Evolutionary conservation across 2,888 invertebrate species (phyloP), one percentile per base, ranked within the genome.

Genomic region (Blastobasis adustella): DNA sequence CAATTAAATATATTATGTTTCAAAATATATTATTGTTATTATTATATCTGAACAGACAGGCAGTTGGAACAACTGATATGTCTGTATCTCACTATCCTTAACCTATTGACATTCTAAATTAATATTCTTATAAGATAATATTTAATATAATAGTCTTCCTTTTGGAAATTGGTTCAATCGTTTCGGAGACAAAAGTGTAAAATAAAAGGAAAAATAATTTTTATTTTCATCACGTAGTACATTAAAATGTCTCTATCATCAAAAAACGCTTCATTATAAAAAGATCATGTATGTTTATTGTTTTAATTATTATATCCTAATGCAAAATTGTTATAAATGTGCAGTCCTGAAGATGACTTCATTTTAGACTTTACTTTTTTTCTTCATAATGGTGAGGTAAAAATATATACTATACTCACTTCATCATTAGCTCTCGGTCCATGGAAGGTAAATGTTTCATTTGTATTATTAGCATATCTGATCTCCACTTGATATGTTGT

Each of bases 361-460:
- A 23, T 23, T 23, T 23, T 3, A 23, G 23, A 23, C 23, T 23
- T 2, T 23, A 23, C 3, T 23, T 23, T 23, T 23, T 23, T 23
- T n/a, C n/a, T 23, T 23, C 23, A 23, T 23, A 23, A 23, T 23
- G 23, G 23, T 23, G 23, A 23, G 23, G 23, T 23, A 23, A 23
- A 23, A 23, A 23, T 23, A 23, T 23, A 23, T 23, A 38, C 41
- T 47, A 49, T 54, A 73, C 76, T 62, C 66, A 90, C 90, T 89
- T 97, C 97, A 80, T 97, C 97, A 59, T 96, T 95, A 44, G 95
- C 96, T 47, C 94, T 95, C 6, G 97, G 97, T 46, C 97, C 97
- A 58, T 97, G 97, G 82, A 97, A 98, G n/a, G 96, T 95, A 71
- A 94, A 96, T n/a, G 97, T 97, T 77, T 97, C 97, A 81, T 97